phyloP scores from a whole-genome alignment of 23 tunicate species.

The Oikopleura vanhoeffeni region DNA sequence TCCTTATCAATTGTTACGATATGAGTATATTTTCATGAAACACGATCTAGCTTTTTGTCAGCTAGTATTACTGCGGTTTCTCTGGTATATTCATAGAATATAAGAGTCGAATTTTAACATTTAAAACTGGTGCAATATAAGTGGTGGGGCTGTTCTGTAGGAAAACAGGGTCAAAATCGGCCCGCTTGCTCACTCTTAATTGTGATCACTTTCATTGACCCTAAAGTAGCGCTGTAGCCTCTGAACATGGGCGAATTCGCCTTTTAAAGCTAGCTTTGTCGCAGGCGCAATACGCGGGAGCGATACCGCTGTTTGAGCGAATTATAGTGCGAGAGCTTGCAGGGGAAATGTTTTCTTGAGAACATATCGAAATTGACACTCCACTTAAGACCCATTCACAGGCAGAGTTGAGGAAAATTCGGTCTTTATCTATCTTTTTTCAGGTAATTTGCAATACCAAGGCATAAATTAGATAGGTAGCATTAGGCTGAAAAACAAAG shows the following conservation, averaged over 20 bases:
- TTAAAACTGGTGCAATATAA: too few relatives aligned
- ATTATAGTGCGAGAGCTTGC: background rate
- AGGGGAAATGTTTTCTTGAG: constrained; percentile 44
- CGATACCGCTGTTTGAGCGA: background rate
- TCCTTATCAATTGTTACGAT: too few relatives aligned
- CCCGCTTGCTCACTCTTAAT: too few relatives aligned
- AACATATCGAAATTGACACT: constrained; percentile 35
- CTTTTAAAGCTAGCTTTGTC: constrained; percentile 43
- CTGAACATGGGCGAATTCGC: constrained; percentile 26
- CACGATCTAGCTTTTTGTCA: too few relatives aligned
- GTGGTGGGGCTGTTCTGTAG: too few relatives aligned
- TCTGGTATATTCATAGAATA: too few relatives aligned
- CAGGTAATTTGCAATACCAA: constrained; percentile 26
- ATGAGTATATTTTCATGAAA: too few relatives aligned
- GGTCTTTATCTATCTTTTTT: constrained; percentile 67
- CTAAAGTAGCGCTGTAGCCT: constrained; percentile 45
- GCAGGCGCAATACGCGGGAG: constrained; percentile 39
- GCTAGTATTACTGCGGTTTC: too few relatives aligned
- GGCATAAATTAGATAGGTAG: constrained; percentile 14
- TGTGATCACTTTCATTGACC: background rate
- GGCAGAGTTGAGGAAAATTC: constrained; percentile 38
- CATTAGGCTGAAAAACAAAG: constrained; percentile 22
- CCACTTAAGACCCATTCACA: constrained; percentile 54
- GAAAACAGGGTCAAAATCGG: background rate
- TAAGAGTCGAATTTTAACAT: too few relatives aligned